Evolutionary conservation across 2,888 invertebrate species (phyloP).

Genomic region (Lepidonotus clava): DNA sequence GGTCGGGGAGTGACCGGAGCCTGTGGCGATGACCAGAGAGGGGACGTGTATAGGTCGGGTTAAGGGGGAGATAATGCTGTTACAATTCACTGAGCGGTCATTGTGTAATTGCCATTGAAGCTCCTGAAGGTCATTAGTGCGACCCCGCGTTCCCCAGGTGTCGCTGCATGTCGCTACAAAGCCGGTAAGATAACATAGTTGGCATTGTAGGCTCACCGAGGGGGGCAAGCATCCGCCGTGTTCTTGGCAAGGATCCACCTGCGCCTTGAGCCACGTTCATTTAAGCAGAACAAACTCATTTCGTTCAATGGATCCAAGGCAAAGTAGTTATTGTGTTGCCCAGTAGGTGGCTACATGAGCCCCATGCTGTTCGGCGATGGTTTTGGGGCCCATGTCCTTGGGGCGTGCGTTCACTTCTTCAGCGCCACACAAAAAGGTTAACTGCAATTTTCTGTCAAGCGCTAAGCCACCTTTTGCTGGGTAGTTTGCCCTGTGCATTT

Average conservation of each 20-base stretch:
- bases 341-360: constrained; percentile 8
- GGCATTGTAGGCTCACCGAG: background rate
- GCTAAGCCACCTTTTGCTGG: background rate
- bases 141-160: too few relatives aligned
- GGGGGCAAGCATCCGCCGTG: background rate
- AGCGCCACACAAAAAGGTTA: background rate
- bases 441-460: background rate
- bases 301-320: constrained; percentile 17
- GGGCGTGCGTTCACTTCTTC: background rate
- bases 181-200: background rate
- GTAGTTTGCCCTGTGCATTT: background rate
- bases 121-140: too few relatives aligned
- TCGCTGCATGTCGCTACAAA: background rate
- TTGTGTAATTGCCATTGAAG: too few relatives aligned
- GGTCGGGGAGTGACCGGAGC: too few relatives aligned
- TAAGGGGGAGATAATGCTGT: too few relatives aligned
- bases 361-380: constrained; percentile 3
- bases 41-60: too few relatives aligned
- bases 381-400: background rate
- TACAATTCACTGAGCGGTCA: too few relatives aligned
- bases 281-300: constrained; percentile 45
- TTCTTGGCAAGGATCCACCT: constrained; percentile 15
- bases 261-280: background rate
- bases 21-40: too few relatives aligned
- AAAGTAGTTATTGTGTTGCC: constrained; percentile 39